phyloP scores from a whole-genome alignment of 1,140 invertebrate species.

The Trachymyrmex cornetzi region DNA sequence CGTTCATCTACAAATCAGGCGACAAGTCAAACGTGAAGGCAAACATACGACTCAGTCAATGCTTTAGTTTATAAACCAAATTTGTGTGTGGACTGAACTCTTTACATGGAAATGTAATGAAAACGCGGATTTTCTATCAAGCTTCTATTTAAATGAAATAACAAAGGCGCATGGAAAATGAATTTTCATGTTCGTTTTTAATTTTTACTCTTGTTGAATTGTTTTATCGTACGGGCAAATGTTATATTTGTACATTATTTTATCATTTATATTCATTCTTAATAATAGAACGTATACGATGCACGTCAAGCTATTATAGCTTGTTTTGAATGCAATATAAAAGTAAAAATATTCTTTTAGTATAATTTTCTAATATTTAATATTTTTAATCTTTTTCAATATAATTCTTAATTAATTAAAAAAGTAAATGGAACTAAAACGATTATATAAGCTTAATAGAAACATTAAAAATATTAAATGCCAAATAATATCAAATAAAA shows the following conservation, averaged over 20 bases:
- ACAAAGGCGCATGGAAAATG: constrained; percentile 7
- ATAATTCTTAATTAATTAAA: not conserved
- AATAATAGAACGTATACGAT: constrained; percentile 1
- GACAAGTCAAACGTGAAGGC: constrained; percentile 69
- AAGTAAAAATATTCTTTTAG: not conserved
- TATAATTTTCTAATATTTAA: not conserved
- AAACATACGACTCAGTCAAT: constrained; percentile 40
- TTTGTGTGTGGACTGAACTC: constrained; percentile 23
- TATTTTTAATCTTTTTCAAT: too few relatives aligned
- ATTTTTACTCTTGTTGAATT: constrained; percentile 24
- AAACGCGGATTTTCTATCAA: constrained; percentile 24
- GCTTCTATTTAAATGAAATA: constrained; percentile 4
- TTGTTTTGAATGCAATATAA: not conserved
- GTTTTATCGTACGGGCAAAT: not conserved
- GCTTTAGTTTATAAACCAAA: constrained; percentile 40
- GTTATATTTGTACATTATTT: constrained; percentile 6
- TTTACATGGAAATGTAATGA: not conserved
- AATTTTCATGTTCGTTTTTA: constrained; percentile 10
- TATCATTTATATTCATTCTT: constrained; percentile 22
- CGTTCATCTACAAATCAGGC: constrained; percentile 91
- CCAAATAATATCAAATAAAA: constrained; percentile 33
- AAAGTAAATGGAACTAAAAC: not conserved
- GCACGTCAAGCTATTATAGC: not conserved
- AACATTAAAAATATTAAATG: constrained; percentile 12
- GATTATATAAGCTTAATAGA: constrained; percentile 16